These are phyloP conservation scores for Polyergus mexicanus DNA, from an alignment of 1,140 invertebrate species.

Conservation along the genomic window DNA sequence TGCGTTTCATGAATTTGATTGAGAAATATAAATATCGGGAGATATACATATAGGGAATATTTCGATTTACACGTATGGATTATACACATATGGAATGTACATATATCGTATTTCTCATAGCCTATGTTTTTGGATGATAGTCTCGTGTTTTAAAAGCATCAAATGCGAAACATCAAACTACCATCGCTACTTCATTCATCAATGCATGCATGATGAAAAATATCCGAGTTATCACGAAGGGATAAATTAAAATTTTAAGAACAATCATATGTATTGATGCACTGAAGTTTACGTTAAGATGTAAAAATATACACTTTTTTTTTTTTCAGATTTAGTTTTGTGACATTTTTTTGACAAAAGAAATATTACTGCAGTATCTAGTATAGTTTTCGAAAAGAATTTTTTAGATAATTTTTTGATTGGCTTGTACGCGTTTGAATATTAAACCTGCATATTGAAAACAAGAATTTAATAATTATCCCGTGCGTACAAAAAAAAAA, in stretches of 20 bases:
- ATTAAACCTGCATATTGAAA: background rate
- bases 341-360: background rate
- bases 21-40: conserved; percentile 35
- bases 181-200: conserved; percentile 27
- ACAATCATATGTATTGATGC: background rate
- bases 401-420: background rate
- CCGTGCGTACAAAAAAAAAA: background rate
- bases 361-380: background rate
- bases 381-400: background rate
- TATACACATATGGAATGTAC: conserved; percentile 31
- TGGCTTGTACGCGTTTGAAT: background rate
- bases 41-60: conserved; percentile 15
- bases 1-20: conserved; percentile 4
- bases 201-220: conserved; percentile 42
- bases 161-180: conserved; percentile 41
- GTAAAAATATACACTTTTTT: background rate
- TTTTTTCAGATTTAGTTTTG: background rate
- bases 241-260: conserved; percentile 50
- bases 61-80: conserved; percentile 52
- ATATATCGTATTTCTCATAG: conserved; percentile 1
- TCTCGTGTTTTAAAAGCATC: conserved; percentile 27
- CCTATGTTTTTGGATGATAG: background rate
- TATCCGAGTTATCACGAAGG: conserved; percentile 14
- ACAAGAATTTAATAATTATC: conserved; percentile 42
- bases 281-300: background rate